Evolutionary conservation across 2,113 vertebrate genomes (phyloP).

Genomic region (Epinephelus cyanopodus): DNA sequence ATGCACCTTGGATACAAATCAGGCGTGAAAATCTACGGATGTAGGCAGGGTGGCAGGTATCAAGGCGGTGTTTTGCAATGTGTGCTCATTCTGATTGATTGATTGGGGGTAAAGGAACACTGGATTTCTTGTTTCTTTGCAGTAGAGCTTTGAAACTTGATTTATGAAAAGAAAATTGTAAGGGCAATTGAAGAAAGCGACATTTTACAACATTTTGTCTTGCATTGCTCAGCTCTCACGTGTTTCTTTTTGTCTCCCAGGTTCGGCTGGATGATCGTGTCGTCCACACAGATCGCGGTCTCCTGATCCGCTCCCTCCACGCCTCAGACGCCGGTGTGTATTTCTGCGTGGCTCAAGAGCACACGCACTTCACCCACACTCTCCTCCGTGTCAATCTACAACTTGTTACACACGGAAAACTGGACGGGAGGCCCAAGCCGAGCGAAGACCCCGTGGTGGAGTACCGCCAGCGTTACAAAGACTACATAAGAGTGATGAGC

Average conservation of each 20-base stretch:
- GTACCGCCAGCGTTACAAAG: slow-evolving; percentile 92
- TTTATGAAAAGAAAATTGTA: background rate
- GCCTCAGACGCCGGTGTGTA: slow-evolving; percentile 90
- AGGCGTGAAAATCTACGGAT: slow-evolving; percentile 48
- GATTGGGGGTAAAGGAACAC: background rate
- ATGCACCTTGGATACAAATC: slow-evolving; percentile 70
- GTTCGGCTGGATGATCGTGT: slow-evolving; percentile 92
- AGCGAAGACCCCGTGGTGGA: slow-evolving; percentile 83
- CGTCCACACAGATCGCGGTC: slow-evolving; percentile 90
- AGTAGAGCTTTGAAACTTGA: background rate
- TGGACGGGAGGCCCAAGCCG: slow-evolving; percentile 86
- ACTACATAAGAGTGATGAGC: slow-evolving; percentile 93
- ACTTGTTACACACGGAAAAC: slow-evolving; percentile 89
- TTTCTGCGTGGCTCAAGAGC: slow-evolving; percentile 93
- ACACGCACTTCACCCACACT: slow-evolving; percentile 90
- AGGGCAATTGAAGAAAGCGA: background rate
- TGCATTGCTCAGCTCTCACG: background rate
- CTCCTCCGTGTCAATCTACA: slow-evolving; percentile 90
- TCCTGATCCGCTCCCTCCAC: slow-evolving; percentile 93
- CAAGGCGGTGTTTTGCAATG: background rate
- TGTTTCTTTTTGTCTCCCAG: slow-evolving; percentile 75
- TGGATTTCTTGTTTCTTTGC: background rate
- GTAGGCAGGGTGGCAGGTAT: slow-evolving; percentile 27
- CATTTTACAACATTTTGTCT: background rate
- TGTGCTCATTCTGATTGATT: slow-evolving; percentile 11